A percentile compares a stretch with the other conserved stretches of the same genome.
Evolutionary conservation across 2,888 invertebrate genomes (phyloP).

Genomic region (Listrodromus nycthemerus): DNA sequence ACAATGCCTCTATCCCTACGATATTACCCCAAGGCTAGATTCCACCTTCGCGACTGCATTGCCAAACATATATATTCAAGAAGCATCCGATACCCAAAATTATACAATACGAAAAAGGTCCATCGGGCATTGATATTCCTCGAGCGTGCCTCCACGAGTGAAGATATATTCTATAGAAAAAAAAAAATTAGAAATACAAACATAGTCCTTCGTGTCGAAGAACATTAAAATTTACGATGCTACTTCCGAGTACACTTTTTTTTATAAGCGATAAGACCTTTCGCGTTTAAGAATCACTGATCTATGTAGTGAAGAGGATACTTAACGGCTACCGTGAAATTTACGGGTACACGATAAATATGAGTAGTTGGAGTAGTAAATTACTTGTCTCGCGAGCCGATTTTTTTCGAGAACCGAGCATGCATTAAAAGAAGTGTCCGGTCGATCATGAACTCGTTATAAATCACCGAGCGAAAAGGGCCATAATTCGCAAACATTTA

Average conservation of each 20-base stretch:
- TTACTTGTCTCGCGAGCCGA: conserved; percentile 12
- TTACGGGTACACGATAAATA: conserved; percentile 5
- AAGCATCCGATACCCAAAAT: conserved; percentile 12
- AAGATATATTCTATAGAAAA: conserved; percentile 1
- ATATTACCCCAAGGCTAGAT: conserved; percentile 41
- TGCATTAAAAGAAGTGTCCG: background rate
- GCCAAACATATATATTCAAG: conserved; percentile 30
- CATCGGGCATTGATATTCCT: conserved; percentile 48
- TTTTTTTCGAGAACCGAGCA: background rate
- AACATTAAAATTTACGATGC: conserved; percentile 9
- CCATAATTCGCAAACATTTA: conserved; percentile 24
- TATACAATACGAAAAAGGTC: background rate
- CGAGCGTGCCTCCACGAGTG: background rate
- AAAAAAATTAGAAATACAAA: background rate
- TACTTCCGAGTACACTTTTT: background rate
- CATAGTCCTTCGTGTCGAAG: background rate
- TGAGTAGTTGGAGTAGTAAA: conserved; percentile 19
- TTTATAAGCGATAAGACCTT: background rate
- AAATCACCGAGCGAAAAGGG: background rate
- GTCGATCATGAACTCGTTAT: conserved; percentile 8
- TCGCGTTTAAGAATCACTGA: conserved; percentile 7
- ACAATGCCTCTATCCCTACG: conserved; percentile 47
- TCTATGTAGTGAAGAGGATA: background rate
- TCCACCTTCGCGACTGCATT: conserved; percentile 26
- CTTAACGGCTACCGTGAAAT: background rate